These are phyloP conservation scores for Marisa cornuarietis DNA, from an alignment of 1,140 invertebrate genomes.

Conservation along the genomic window DNA sequence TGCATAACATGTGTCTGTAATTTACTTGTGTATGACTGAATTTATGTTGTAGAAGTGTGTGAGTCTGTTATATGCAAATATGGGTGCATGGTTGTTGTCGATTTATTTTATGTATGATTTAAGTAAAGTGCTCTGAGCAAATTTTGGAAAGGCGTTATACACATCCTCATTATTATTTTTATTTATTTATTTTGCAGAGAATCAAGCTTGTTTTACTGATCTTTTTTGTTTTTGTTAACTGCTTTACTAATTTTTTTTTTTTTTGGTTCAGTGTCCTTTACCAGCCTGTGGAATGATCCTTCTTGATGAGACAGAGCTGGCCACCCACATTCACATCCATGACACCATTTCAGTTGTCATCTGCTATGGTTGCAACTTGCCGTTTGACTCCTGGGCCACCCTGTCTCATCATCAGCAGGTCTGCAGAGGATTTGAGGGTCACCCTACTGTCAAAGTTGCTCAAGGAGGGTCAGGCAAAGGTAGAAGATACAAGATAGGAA, in stretches of 20 bases:
- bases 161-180: too few relatives aligned
- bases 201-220: too few relatives aligned
- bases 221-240: too few relatives aligned
- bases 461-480: background rate
- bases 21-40: too few relatives aligned
- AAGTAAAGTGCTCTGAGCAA: too few relatives aligned
- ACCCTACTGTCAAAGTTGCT: background rate
- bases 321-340: conserved; percentile 3
- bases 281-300: conserved; percentile 6
- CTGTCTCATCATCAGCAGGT: background rate
- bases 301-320: conserved; percentile 7
- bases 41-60: too few relatives aligned
- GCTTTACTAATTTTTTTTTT: background rate
- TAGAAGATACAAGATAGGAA: background rate
- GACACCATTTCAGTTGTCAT: background rate
- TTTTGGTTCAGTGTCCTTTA: conserved; percentile 8
- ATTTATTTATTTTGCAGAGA: too few relatives aligned
- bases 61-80: too few relatives aligned
- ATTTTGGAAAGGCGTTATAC: too few relatives aligned
- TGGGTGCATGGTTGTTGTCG: too few relatives aligned
- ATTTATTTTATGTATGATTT: too few relatives aligned
- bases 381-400: background rate
- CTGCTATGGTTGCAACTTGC: background rate
- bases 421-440: background rate
- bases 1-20: too few relatives aligned